Evolutionary conservation across 2,113 vertebrate species (phyloP).

Genomic region (Myrmecobius fasciatus): DNA sequence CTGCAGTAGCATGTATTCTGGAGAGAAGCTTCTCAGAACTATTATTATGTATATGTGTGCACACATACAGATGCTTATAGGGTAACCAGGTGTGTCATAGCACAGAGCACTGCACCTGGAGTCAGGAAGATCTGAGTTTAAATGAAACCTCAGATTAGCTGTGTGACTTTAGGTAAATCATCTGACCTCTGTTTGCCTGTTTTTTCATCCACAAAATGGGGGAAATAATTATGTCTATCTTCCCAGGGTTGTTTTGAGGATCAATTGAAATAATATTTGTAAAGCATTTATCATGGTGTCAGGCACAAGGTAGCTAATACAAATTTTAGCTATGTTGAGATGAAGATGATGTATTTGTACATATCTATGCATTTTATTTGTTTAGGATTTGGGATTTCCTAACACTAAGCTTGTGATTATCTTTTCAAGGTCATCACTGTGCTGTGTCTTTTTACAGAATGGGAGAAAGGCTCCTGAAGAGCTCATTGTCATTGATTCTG

Average conservation of each 20-base stretch:
- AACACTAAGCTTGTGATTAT: not conserved
- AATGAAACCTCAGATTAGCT: not conserved
- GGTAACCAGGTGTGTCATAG: not conserved
- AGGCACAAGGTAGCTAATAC: not conserved
- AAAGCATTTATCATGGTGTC: not conserved
- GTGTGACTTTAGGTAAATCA: not conserved
- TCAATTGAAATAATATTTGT: not conserved
- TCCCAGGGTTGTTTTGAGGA: not conserved
- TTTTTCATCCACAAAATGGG: not conserved
- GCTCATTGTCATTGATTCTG: not conserved
- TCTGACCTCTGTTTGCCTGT: not conserved
- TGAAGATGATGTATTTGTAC: not conserved
- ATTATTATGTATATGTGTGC: not conserved
- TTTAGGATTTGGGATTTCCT: constrained; percentile 26
- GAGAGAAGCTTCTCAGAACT: constrained; percentile 27
- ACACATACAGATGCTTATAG: not conserved
- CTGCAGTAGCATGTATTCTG: constrained; percentile 7
- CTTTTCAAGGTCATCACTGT: constrained; percentile 9
- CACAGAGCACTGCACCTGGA: not conserved
- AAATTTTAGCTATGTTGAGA: not conserved
- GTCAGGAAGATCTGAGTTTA: not conserved
- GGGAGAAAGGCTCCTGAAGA: constrained; percentile 5
- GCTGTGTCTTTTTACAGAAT: not conserved
- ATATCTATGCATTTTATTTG: not conserved
- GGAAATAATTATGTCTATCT: not conserved